Percentiles rank a stretch among this genome's conserved stretches.
Conservation (phyloP, 2,888 invertebrate species). For the Cryptophagus acutangulus region DNA sequence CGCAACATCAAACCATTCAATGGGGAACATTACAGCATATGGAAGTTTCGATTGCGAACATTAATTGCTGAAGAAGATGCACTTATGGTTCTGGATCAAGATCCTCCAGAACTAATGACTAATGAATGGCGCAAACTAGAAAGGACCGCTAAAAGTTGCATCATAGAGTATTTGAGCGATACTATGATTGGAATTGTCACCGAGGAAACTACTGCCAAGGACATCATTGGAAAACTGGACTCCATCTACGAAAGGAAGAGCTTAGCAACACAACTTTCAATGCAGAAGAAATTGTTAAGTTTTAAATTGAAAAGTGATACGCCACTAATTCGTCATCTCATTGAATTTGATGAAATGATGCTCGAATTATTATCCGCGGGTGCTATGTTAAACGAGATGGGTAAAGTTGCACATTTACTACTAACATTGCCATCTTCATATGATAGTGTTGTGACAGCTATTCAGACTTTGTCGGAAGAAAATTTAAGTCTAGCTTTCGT, state of each 20-base stretch:
- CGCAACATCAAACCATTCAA: conserved; percentile 6
- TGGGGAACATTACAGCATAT: conserved; percentile 10
- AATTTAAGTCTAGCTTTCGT: conserved; percentile 36
- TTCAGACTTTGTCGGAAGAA: conserved; percentile 36
- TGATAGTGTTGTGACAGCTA: conserved; percentile 37
- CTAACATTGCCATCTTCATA: conserved; percentile 34
- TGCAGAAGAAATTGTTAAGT: conserved; percentile 13
- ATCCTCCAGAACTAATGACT: neutral
- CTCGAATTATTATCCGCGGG: conserved; percentile 33
- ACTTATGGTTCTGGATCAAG: neutral
- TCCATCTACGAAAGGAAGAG: conserved; percentile 26
- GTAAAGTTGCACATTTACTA: conserved; percentile 36
- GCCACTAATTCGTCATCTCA: conserved; percentile 27
- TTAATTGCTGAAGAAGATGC: conserved; percentile 9
- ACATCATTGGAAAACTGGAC: conserved; percentile 13
- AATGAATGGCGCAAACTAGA: neutral
- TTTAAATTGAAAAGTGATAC: conserved; percentile 12
- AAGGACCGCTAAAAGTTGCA: neutral
- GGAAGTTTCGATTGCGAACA: conserved; percentile 3
- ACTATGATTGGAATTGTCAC: conserved; percentile 3
- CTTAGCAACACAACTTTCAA: conserved; percentile 18
- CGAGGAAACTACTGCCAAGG: neutral
- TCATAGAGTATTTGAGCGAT: conserved; percentile 6
- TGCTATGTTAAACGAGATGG: conserved; percentile 34
- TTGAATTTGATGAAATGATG: conserved; percentile 35